phyloP scores from a whole-genome alignment of 2,888 invertebrate genomes.

The Gastracanthus pulcherrimus region DNA sequence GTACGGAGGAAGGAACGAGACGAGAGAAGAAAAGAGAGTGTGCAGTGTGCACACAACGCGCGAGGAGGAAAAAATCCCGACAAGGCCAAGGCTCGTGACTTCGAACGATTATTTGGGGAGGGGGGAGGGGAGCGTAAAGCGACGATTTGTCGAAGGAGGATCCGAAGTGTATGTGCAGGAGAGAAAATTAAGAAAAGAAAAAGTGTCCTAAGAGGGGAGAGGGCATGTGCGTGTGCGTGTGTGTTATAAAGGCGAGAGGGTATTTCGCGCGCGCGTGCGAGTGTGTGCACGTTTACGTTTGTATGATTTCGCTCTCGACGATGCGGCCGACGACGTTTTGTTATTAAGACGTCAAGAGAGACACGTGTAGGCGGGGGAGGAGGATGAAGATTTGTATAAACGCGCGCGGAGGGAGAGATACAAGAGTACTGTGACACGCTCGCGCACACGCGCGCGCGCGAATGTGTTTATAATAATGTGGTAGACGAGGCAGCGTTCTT shows the following conservation, averaged over 20 bases:
- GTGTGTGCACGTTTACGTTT: too few relatives aligned
- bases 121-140: neutral
- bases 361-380: neutral
- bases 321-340: neutral
- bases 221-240: neutral
- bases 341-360: neutral
- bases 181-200: too few relatives aligned
- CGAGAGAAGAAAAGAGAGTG: neutral
- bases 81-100: constrained; percentile 56
- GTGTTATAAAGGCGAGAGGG: neutral
- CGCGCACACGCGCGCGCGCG: neutral
- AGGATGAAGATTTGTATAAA: constrained; percentile 1
- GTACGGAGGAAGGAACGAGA: neutral
- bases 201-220: neutral
- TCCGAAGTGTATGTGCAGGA: too few relatives aligned
- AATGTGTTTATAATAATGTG: neutral
- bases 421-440: neutral
- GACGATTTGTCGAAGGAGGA: neutral
- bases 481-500: neutral
- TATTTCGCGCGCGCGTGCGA: neutral
- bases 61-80: constrained; percentile 29
- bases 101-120: constrained; percentile 6
- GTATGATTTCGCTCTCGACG: neutral
- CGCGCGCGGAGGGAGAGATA: neutral
- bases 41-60: neutral